Conservation (phyloP, 2,888 invertebrate species). For the Drosophila limbata region DNA sequence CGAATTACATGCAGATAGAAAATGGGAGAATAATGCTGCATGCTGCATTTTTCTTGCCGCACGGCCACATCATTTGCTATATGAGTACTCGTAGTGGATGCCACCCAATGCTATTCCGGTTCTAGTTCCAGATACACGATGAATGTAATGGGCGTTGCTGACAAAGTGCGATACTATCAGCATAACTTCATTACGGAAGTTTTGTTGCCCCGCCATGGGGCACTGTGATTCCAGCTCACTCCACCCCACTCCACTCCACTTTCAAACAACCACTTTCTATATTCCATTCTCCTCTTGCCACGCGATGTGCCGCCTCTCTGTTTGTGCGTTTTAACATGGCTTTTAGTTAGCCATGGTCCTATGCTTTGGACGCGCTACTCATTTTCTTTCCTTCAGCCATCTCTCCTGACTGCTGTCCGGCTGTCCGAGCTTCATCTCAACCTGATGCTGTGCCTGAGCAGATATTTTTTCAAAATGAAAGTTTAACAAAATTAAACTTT, state of each 20-base stretch:
- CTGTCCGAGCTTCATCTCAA: slow-evolving; percentile 27
- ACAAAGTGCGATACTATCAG: slow-evolving; percentile 77
- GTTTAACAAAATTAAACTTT: slow-evolving; percentile 84
- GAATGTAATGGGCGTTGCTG: slow-evolving; percentile 48
- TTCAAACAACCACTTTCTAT: neutral
- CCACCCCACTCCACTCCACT: neutral
- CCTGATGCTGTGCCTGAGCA: slow-evolving; percentile 58
- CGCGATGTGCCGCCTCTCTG: neutral
- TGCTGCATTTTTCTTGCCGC: slow-evolving; percentile 11
- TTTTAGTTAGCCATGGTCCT: slow-evolving; percentile 66
- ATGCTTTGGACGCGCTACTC: slow-evolving; percentile 41
- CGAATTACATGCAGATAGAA: slow-evolving; percentile 50
- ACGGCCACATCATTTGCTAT: slow-evolving; percentile 39
- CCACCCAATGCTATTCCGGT: slow-evolving; percentile 17
- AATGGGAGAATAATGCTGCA: slow-evolving; percentile 28
- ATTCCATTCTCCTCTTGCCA: neutral
- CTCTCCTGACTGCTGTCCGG: slow-evolving; percentile 1
- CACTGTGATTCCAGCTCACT: slow-evolving; percentile 45
- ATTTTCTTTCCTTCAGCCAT: slow-evolving; percentile 42
- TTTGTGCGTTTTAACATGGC: slow-evolving; percentile 70
- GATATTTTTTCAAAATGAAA: slow-evolving; percentile 81
- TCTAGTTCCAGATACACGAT: slow-evolving; percentile 18
- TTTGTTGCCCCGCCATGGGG: slow-evolving; percentile 46
- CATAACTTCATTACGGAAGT: slow-evolving; percentile 83
- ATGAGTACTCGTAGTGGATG: neutral